Conservation (phyloP, 2,888 invertebrate species). For the Rhagium mordax region DNA sequence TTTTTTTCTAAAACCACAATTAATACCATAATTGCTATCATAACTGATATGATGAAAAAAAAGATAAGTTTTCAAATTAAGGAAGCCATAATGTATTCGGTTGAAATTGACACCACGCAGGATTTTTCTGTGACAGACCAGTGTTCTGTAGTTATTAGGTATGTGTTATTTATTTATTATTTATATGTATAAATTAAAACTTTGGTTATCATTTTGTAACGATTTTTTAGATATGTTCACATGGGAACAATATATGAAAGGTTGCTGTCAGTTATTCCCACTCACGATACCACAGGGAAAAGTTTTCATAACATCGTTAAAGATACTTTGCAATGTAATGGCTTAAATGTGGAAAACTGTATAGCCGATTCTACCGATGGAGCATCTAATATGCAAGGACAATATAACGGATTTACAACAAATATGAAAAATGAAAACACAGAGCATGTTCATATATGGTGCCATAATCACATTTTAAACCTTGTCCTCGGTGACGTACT, state of each 20-base stretch:
- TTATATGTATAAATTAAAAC: too few species aligned
- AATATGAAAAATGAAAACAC: background rate
- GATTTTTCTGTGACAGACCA: background rate
- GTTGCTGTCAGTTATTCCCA: background rate
- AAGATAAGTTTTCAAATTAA: background rate
- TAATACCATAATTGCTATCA: background rate
- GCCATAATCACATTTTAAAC: slow-evolving; percentile 27
- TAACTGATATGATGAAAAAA: background rate
- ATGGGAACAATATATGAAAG: background rate
- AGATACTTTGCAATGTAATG: background rate
- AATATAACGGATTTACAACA: slow-evolving; percentile 30
- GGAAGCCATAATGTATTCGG: too few species aligned
- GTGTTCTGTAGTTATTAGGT: background rate
- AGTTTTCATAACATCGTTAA: background rate
- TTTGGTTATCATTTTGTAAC: too few species aligned
- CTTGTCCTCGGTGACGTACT: slow-evolving; percentile 20
- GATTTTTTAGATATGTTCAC: background rate
- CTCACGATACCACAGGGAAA: background rate
- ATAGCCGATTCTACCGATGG: slow-evolving; percentile 41
- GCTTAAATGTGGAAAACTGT: background rate
- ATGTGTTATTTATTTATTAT: too few species aligned
- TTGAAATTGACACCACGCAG: background rate
- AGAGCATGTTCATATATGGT: slow-evolving; percentile 27
- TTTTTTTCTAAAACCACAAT: background rate
- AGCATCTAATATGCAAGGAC: slow-evolving; percentile 45